Percentiles rank a stretch among this genome's conserved stretches.
phyloP scores from a whole-genome alignment of 2,113 vertebrate species.

The Spilogale gracilis region DNA sequence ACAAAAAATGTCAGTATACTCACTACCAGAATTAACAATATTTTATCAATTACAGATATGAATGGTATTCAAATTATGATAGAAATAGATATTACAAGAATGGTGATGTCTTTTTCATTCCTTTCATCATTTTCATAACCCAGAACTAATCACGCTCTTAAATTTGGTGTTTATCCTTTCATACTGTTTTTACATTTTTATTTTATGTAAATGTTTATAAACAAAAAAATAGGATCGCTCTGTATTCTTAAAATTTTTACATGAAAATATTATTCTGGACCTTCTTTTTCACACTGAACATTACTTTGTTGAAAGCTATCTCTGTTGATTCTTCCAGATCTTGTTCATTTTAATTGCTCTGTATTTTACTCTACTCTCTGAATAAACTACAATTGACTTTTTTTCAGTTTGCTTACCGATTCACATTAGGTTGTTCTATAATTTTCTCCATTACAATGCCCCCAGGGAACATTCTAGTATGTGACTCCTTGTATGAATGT shows the following conservation, averaged over 20 bases:
- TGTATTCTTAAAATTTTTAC: background rate
- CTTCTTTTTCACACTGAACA: background rate
- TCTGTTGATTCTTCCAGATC: conserved; percentile 25
- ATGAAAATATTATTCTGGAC: background rate
- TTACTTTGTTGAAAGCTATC: background rate
- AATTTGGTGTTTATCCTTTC: conserved; percentile 24
- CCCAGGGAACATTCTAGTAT: background rate
- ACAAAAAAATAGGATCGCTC: background rate
- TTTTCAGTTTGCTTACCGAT: background rate
- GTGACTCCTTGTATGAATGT: background rate
- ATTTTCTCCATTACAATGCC: background rate
- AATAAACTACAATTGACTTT: background rate
- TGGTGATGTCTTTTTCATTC: background rate
- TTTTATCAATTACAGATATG: background rate
- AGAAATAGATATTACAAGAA: background rate
- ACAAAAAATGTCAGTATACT: background rate
- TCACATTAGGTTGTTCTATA: background rate
- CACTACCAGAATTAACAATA: background rate
- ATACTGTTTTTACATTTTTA: conserved; percentile 19
- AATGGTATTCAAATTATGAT: background rate
- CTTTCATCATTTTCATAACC: background rate
- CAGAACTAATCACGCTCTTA: conserved; percentile 8
- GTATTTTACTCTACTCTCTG: background rate
- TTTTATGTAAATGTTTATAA: background rate
- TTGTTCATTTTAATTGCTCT: conserved; percentile 22